Percentiles rank a stretch among this genome's conserved stretches.
These are phyloP conservation scores for Bubalus kerabau DNA, from an alignment of 2,113 vertebrate genomes.

Conservation along the genomic window DNA sequence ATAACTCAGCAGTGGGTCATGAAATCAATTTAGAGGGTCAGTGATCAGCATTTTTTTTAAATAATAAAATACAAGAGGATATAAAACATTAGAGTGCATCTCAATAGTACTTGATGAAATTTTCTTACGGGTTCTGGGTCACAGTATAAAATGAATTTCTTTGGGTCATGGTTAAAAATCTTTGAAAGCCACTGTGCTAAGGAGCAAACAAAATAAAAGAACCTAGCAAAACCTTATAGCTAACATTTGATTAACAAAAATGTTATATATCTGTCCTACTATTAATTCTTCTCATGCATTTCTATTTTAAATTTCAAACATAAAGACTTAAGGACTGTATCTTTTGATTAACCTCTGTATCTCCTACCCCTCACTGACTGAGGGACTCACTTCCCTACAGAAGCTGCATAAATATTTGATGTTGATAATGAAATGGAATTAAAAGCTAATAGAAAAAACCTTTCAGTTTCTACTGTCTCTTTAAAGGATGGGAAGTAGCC, in stretches of 20 bases:
- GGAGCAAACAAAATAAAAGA: background rate
- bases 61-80: conserved; percentile 12
- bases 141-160: background rate
- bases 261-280: background rate
- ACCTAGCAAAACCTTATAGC: background rate
- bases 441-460: background rate
- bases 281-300: background rate
- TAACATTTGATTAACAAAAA: background rate
- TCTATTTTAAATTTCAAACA: background rate
- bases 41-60: background rate
- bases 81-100: background rate
- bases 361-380: background rate
- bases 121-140: background rate
- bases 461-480: background rate
- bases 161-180: background rate
- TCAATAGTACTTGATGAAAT: background rate
- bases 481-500: background rate
- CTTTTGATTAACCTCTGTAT: background rate
- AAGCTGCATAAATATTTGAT: background rate
- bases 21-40: conserved; percentile 49
- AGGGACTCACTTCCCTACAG: background rate
- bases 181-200: background rate
- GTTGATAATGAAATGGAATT: background rate
- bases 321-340: background rate
- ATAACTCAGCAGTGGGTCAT: background rate